phyloP scores from a whole-genome alignment of 2,888 invertebrate genomes.

The Ichneumon xanthorius region DNA sequence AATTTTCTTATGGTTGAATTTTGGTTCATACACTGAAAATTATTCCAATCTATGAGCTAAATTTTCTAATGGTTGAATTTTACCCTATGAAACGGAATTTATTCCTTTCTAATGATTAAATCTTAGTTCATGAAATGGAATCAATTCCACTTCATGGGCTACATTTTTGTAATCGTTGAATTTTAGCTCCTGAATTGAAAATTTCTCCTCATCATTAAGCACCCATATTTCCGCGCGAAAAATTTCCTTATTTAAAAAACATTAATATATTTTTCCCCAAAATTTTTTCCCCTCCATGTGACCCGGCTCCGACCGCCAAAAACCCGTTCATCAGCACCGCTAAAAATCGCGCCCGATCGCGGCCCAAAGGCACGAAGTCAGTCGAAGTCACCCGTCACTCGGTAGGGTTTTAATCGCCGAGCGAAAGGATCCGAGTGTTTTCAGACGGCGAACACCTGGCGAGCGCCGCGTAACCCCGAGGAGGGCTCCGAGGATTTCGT shows the following conservation, averaged over 20 bases:
- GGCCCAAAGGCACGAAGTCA: constrained; percentile 13
- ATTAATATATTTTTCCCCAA: not conserved
- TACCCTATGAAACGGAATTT: no score
- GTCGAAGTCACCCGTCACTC: not conserved
- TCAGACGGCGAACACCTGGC: constrained; percentile 66
- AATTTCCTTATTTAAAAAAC: not conserved
- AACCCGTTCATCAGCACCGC: constrained; percentile 35
- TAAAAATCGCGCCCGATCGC: constrained; percentile 30
- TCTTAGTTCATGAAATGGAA: no score
- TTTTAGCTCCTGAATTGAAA: not conserved
- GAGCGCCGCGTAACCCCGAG: constrained; percentile 47
- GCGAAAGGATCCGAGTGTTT: constrained; percentile 40
- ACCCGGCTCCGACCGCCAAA: not conserved
- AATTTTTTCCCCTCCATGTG: not conserved
- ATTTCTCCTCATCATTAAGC: not conserved
- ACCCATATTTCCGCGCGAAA: not conserved
- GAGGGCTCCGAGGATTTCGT: constrained; percentile 68
- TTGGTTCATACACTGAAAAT: no score
- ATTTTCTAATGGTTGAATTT: no score
- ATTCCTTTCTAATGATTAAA: no score
- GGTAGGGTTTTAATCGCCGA: constrained; percentile 45
- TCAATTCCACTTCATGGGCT: no score
- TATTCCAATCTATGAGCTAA: no score
- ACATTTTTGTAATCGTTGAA: not conserved
- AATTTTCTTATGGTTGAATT: no score